phyloP scores from a whole-genome alignment of 2,113 vertebrate genomes.

The Spea bombifrons region DNA sequence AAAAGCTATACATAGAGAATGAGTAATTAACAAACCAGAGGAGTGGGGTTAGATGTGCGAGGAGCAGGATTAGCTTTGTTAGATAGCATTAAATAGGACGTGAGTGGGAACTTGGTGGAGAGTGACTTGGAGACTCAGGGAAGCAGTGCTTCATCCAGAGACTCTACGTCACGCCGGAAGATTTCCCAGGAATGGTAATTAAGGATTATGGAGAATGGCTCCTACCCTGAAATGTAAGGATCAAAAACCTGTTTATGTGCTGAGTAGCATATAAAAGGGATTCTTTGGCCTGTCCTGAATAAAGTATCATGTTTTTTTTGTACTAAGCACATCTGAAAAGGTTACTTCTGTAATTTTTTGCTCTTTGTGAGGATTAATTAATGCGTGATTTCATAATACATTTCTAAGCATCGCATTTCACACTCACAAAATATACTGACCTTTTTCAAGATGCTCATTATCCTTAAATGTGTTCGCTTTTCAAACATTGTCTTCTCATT shows the following conservation, averaged over 20 bases:
- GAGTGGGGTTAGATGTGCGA: too few relatives aligned
- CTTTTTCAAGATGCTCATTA: slow-evolving; percentile 59
- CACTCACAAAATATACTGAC: slow-evolving; percentile 57
- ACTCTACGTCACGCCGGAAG: too few relatives aligned
- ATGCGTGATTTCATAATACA: slow-evolving; percentile 55
- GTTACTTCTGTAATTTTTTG: slow-evolving; percentile 55
- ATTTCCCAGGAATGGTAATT: too few relatives aligned
- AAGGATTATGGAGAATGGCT: too few relatives aligned
- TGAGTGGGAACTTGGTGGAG: too few relatives aligned
- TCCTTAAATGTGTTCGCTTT: slow-evolving; percentile 61
- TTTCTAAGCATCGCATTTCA: slow-evolving; percentile 47
- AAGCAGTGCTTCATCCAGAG: too few relatives aligned
- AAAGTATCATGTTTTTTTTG: slow-evolving; percentile 53
- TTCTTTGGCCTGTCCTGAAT: slow-evolving; percentile 30
- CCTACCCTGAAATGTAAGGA: background rate
- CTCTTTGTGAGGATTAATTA: slow-evolving; percentile 57
- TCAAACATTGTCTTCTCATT: slow-evolving; percentile 60
- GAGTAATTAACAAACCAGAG: too few relatives aligned
- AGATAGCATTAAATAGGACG: too few relatives aligned
- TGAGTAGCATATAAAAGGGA: background rate
- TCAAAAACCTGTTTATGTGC: background rate
- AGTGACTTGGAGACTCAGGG: too few relatives aligned
- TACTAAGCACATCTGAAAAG: slow-evolving; percentile 56
- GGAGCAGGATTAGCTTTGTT: too few relatives aligned
- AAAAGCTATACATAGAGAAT: too few relatives aligned